Base-by-base conservation (phyloP, 2,888 invertebrate species). In the Conchocele bisecta region DNA sequence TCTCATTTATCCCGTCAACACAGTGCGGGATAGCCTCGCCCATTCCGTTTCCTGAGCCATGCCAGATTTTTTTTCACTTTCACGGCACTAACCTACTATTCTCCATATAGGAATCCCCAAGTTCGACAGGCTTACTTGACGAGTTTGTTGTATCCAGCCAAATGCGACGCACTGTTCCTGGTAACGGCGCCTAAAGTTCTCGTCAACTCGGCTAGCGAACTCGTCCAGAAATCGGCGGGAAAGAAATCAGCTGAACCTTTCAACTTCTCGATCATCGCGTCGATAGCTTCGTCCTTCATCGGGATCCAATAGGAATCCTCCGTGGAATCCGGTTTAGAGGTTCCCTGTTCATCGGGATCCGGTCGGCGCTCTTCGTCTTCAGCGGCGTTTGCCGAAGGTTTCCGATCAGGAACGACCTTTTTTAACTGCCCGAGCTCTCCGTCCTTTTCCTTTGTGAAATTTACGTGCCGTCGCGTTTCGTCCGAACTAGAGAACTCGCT, bases 211-310 rank as follows among this genome's bases (percentile, higher is more conserved):
- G 44, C n/a, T 20, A 68, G n/a, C 15, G 56, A 59, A 2, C 29
- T 31, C 28, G 60, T 68, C 61, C 61, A 68, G 22, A 61, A 68
- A 46, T 56, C 48, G 9, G 20, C 35, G 2, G 60, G 56, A 42
- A 68, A 61, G 6, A 68, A 26, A 15, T 26, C 20, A 22, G 6
- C 22, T 15, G 15, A 9, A 26, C 22, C 39, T 13, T 22, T 17
- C 13, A 68, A 28, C 31, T 56, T 56, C 1, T 29, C 41, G 7
- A 68, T 48, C 68, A 68, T 61, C 15, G 11, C 22, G 41, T 68
- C 61, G 22, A 68, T 46, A 2, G 39, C 17, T 0, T 29, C 48
- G 33, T 68, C 61, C 15, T 33, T 31, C 48, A 48, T 35, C 11
- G 28, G 15, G 17, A 65, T 57, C 6, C 13, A 4, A 26, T 11